phyloP scores from a whole-genome alignment of 1,140 invertebrate species.

The Lysiphlebus fabarum region DNA sequence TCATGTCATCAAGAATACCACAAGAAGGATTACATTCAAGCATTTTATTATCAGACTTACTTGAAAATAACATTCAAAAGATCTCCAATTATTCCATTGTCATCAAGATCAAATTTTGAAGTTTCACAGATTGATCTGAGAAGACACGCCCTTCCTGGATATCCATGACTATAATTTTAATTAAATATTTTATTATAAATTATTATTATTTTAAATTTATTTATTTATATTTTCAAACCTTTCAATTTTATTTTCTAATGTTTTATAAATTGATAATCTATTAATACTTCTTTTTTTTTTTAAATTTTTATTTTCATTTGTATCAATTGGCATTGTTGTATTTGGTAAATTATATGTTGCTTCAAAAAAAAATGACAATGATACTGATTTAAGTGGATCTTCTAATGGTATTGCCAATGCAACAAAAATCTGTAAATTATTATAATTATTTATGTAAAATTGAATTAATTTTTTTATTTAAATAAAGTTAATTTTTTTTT shows the following conservation, averaged over 20 bases:
- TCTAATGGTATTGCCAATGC: conserved; percentile 71
- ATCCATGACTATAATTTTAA: conserved; percentile 36
- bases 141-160: conserved; percentile 45
- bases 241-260: conserved; percentile 45
- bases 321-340: conserved; percentile 36
- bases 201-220: too few species aligned
- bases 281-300: conserved; percentile 39
- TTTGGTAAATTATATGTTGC: conserved; percentile 65
- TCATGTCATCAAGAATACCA: conserved; percentile 12
- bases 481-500: neutral
- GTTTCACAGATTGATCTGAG: conserved; percentile 52
- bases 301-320: conserved; percentile 26
- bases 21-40: neutral
- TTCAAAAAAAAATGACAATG: conserved; percentile 74
- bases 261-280: conserved; percentile 41
- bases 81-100: conserved; percentile 52
- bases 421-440: conserved; percentile 57
- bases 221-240: too few species aligned
- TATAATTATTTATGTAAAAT: neutral
- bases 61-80: conserved; percentile 51
- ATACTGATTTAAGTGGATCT: conserved; percentile 66
- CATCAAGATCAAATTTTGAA: conserved; percentile 42
- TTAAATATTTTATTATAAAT: neutral
- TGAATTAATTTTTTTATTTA: neutral
- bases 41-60: conserved; percentile 35